Evolutionary conservation across 1,140 invertebrate genomes (phyloP).

Genomic region (Ceratoteleas bidentatus): DNA sequence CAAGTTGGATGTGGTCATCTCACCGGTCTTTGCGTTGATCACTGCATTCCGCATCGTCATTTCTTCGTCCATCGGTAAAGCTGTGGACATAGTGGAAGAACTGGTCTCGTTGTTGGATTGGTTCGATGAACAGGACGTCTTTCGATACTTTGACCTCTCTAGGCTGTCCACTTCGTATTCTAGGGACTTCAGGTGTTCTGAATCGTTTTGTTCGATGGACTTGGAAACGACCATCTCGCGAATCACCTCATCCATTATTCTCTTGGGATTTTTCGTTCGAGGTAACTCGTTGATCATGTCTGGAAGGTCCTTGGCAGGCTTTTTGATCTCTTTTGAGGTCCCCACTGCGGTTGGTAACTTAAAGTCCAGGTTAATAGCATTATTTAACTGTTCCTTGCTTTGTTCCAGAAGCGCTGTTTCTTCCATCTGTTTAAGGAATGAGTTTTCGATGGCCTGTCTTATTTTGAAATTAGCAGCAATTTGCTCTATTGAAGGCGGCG

Average conservation of each 20-base stretch:
- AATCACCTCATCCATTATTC: conserved; percentile 82
- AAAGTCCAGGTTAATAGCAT: conserved; percentile 36
- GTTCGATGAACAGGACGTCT: conserved; percentile 83
- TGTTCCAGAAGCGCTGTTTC: conserved; percentile 59
- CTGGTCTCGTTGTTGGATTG: conserved; percentile 84
- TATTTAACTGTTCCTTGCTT: conserved; percentile 31
- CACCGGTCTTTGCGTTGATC: conserved; percentile 82
- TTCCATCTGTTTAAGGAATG: conserved; percentile 78
- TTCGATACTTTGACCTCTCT: conserved; percentile 83
- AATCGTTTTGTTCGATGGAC: conserved; percentile 72
- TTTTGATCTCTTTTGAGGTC: conserved; percentile 30
- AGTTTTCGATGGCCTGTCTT: conserved; percentile 77
- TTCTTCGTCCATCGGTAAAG: conserved; percentile 89
- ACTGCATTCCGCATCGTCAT: conserved; percentile 88
- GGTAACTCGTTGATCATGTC: conserved; percentile 78
- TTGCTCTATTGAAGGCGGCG: conserved; percentile 30
- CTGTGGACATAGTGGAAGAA: conserved; percentile 82
- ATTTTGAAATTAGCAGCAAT: conserved; percentile 69
- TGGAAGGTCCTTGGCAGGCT: conserved; percentile 43
- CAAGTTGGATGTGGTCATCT: conserved; percentile 82
- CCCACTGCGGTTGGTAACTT: conserved; percentile 24
- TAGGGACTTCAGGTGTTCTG: conserved; percentile 43
- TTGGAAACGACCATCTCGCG: conserved; percentile 80
- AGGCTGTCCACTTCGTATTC: conserved; percentile 90
- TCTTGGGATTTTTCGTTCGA: conserved; percentile 72